These are phyloP conservation scores for Drosophila sechellia DNA, from an alignment of 1,140 invertebrate species.

Conservation along the genomic window DNA sequence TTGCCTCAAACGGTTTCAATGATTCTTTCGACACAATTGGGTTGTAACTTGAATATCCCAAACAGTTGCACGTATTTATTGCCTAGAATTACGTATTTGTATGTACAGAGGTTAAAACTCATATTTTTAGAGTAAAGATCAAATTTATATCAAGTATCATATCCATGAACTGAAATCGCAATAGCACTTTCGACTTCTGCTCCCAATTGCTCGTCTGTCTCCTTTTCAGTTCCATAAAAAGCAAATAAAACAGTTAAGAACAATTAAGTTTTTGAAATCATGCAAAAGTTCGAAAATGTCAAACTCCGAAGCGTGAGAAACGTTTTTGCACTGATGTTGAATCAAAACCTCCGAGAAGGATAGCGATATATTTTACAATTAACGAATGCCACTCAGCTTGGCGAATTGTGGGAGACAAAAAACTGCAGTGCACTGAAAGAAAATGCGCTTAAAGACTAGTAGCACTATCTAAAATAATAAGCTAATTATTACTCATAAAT, in stretches of 20 bases:
- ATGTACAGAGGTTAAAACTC: too few species aligned
- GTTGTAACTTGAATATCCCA: conserved; percentile 11
- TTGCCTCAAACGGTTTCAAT: conserved; percentile 36
- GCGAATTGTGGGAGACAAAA: conserved; percentile 63
- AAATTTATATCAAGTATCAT: background rate
- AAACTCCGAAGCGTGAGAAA: conserved; percentile 84
- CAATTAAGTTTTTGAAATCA: conserved; percentile 84
- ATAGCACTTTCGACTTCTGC: conserved; percentile 32
- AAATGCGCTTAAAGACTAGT: background rate
- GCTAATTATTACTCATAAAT: too few species aligned
- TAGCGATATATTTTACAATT: conserved; percentile 78
- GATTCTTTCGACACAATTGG: conserved; percentile 14
- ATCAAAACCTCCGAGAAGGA: conserved; percentile 72
- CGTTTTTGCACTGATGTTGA: conserved; percentile 74
- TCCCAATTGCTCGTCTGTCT: conserved; percentile 28
- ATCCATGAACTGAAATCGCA: conserved; percentile 25
- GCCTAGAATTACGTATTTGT: too few species aligned
- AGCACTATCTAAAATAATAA: background rate
- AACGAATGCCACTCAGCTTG: conserved; percentile 58
- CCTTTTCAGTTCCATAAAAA: conserved; percentile 18
- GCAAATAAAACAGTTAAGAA: conserved; percentile 78
- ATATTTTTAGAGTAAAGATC: background rate
- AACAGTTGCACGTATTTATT: background rate
- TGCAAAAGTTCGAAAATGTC: conserved; percentile 84
- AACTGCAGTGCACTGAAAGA: conserved; percentile 37